phyloP scores from a whole-genome alignment of 2,113 vertebrate species.

The Heliornis fulica region DNA sequence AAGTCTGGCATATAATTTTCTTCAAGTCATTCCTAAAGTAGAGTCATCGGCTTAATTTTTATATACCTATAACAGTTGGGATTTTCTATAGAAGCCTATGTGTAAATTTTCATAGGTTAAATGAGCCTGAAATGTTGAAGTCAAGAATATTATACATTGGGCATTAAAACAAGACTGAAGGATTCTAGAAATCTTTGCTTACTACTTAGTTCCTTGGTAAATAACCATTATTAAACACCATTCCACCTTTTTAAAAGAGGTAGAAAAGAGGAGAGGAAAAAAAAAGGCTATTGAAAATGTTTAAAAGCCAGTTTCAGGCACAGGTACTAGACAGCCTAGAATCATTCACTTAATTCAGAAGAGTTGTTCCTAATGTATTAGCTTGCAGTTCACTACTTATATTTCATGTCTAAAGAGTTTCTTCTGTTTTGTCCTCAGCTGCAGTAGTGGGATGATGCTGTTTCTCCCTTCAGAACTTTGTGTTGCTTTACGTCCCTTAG shows the following conservation, averaged over 20 bases:
- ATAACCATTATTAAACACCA: not conserved
- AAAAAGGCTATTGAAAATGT: not conserved
- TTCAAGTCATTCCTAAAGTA: not conserved
- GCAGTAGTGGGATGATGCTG: not conserved
- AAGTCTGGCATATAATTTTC: not conserved
- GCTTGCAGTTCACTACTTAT: not conserved
- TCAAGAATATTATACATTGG: not conserved
- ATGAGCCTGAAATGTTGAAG: not conserved
- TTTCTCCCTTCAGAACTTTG: not conserved
- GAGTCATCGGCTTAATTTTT: not conserved
- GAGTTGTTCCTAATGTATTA: not conserved
- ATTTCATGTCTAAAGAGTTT: not conserved
- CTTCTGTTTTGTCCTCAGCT: rapidly evolving
- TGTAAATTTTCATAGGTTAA: not conserved
- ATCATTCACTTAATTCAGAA: not conserved
- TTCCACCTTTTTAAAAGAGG: not conserved
- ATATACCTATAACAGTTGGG: not conserved
- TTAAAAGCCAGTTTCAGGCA: not conserved
- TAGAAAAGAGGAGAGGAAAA: not conserved
- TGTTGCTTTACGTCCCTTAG: not conserved
- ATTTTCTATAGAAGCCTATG: not conserved
- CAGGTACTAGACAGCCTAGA: not conserved
- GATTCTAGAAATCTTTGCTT: not conserved
- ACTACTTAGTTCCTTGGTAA: not conserved
- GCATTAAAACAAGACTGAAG: not conserved